These are phyloP conservation scores for Paradisaea rubra DNA, from an alignment of 2,113 vertebrate species.

Conservation along the genomic window DNA sequence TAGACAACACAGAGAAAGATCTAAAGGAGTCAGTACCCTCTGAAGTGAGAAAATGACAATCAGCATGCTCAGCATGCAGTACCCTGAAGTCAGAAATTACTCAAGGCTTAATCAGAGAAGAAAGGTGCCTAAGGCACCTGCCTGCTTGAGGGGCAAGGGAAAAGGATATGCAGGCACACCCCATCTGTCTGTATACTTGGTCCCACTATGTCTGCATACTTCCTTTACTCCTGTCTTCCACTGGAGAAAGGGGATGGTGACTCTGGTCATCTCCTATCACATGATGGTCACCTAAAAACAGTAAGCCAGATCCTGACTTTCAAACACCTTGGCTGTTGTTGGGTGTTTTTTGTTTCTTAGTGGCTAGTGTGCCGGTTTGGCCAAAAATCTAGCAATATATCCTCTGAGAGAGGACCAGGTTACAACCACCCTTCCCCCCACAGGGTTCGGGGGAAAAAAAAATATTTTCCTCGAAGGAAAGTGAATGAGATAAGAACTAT, in stretches of 20 bases:
- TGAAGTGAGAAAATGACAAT: slow-evolving; percentile 11
- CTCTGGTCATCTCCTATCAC: background rate
- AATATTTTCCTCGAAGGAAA: no score
- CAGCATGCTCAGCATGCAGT: slow-evolving; percentile 22
- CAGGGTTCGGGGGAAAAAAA: no score
- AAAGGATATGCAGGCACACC: background rate
- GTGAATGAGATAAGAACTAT: no score
- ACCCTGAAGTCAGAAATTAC: slow-evolving; percentile 28
- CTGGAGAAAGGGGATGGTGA: background rate
- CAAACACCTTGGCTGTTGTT: background rate
- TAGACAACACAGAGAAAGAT: slow-evolving; percentile 5
- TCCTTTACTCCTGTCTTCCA: background rate
- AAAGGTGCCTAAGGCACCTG: slow-evolving; percentile 29
- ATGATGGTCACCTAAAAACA: background rate
- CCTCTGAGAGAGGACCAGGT: no score
- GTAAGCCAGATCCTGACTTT: background rate
- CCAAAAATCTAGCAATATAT: no score
- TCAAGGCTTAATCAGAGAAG: slow-evolving; percentile 29
- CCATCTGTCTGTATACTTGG: background rate
- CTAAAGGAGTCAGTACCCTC: background rate
- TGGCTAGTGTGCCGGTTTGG: no score
- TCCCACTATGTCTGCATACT: background rate
- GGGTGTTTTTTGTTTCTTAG: background rate
- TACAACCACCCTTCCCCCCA: no score
- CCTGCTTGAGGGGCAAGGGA: background rate